phyloP scores from a whole-genome alignment of 2,113 vertebrate species.

The Cranoglanis bouderius region DNA sequence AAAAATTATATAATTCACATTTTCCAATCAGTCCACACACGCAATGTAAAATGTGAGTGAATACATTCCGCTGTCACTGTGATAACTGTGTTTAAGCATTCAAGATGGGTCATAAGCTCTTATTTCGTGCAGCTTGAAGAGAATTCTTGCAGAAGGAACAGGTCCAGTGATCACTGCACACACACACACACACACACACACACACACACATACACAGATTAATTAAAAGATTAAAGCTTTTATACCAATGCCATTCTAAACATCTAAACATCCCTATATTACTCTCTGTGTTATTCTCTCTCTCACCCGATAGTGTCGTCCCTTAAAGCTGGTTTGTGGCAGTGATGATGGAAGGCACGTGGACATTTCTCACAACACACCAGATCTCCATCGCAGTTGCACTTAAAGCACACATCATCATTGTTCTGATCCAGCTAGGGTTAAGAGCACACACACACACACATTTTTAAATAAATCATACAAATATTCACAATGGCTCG shows the following conservation, averaged over 20 bases:
- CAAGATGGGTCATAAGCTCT: background rate
- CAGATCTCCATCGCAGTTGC: constrained; percentile 50
- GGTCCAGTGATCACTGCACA: background rate
- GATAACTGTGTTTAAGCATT: background rate
- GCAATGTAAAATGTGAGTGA: too few relatives aligned
- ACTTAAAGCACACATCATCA: constrained; percentile 70
- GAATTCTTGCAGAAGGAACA: constrained; percentile 9
- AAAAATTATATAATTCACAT: background rate
- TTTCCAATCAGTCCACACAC: background rate
- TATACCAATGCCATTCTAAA: background rate
- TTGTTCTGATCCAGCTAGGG: constrained; percentile 59
- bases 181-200: constrained; percentile 23
- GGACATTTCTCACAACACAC: constrained; percentile 70
- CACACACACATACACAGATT: constrained; percentile 17
- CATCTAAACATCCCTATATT: background rate
- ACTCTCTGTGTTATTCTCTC: background rate
- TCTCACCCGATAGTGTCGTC: constrained; percentile 32
- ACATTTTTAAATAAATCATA: too few relatives aligned
- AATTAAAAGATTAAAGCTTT: background rate
- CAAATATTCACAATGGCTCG: too few relatives aligned
- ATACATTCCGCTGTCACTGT: too few relatives aligned
- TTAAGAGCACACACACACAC: background rate
- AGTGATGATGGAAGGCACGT: constrained; percentile 68
- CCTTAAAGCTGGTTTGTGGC: constrained; percentile 65
- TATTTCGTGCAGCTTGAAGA: background rate